Percentiles rank a stretch among this genome's conserved stretches.
phyloP scores from a whole-genome alignment of 1,140 invertebrate genomes.

The Zaprionus davidi region DNA sequence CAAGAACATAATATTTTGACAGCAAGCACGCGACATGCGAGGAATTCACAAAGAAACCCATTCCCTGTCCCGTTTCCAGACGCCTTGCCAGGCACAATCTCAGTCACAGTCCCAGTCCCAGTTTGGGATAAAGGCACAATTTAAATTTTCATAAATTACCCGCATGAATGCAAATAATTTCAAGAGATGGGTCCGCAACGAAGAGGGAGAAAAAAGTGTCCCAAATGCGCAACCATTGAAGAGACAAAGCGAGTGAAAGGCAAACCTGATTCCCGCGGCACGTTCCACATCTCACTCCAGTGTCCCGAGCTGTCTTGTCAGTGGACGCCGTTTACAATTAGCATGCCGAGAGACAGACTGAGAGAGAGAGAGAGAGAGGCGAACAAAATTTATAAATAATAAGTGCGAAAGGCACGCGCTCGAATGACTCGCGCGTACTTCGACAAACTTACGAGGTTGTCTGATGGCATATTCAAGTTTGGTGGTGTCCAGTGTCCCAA shows the following conservation, averaged over 20 bases:
- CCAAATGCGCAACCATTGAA: conserved; percentile 76
- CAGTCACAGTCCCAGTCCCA: conserved; percentile 4
- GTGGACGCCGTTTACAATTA: conserved; percentile 4
- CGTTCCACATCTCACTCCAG: conserved; percentile 65
- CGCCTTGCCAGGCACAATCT: neutral
- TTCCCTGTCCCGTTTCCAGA: conserved; percentile 2
- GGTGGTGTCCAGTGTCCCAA: conserved; percentile 60
- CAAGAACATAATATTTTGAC: conserved; percentile 65
- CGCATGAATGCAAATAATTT: conserved; percentile 73
- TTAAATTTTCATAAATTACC: conserved; percentile 82
- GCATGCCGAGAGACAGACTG: neutral
- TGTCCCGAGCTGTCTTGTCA: conserved; percentile 1
- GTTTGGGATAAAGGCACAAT: conserved; percentile 69
- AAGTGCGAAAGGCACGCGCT: conserved; percentile 52
- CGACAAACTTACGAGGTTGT: conserved; percentile 22
- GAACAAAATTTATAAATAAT: neutral
- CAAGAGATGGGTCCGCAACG: conserved; percentile 7
- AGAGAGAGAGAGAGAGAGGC: neutral
- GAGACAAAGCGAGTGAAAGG: conserved; percentile 61
- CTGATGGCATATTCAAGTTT: conserved; percentile 8
- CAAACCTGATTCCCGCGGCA: conserved; percentile 75
- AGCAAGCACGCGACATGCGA: conserved; percentile 63
- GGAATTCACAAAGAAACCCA: conserved; percentile 1
- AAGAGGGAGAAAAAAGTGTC: conserved; percentile 57
- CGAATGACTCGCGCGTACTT: conserved; percentile 59